A percentile compares a stretch with the other conserved stretches of the same genome.
Conservation (phyloP, 2,888 invertebrate genomes). For the Gerosis bhagava region DNA sequence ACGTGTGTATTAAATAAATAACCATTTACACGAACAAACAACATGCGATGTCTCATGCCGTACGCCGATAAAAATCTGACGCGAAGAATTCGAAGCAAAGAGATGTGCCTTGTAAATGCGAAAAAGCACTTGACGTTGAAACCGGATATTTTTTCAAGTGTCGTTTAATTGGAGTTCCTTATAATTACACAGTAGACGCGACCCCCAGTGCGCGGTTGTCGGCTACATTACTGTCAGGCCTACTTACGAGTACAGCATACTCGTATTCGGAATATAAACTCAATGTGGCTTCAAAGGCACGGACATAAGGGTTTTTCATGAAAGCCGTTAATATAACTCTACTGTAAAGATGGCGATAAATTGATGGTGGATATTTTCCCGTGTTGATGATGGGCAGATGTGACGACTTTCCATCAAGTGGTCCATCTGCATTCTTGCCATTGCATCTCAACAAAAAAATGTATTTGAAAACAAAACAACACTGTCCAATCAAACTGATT, state of each 20-base stretch:
- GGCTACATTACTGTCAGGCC: slow-evolving; percentile 33
- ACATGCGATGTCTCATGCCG: slow-evolving; percentile 23
- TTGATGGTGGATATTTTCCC: too few species aligned
- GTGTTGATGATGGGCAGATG: too few species aligned
- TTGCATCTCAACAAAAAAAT: too few species aligned
- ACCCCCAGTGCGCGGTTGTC: slow-evolving; percentile 5
- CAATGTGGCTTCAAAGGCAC: too few species aligned
- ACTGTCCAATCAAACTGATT: too few species aligned
- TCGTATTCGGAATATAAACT: too few species aligned
- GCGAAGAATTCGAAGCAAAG: slow-evolving; percentile 14
- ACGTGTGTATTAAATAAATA: slow-evolving; percentile 21
- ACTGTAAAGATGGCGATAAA: too few species aligned
- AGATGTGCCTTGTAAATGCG: slow-evolving; percentile 17
- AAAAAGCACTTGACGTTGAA: slow-evolving; percentile 20
- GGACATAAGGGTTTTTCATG: too few species aligned
- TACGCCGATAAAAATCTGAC: slow-evolving; percentile 19
- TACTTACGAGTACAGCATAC: too few species aligned
- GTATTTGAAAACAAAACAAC: neutral
- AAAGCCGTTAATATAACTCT: too few species aligned
- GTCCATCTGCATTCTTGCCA: too few species aligned
- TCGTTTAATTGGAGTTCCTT: slow-evolving; percentile 20
- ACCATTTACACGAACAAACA: slow-evolving; percentile 16
- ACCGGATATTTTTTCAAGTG: slow-evolving; percentile 27
- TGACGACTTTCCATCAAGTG: too few species aligned
- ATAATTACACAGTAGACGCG: slow-evolving; percentile 18